These are phyloP conservation scores for Fundulus diaphanus DNA, from an alignment of 2,797 vertebrate genomes.

Conservation along the genomic window DNA sequence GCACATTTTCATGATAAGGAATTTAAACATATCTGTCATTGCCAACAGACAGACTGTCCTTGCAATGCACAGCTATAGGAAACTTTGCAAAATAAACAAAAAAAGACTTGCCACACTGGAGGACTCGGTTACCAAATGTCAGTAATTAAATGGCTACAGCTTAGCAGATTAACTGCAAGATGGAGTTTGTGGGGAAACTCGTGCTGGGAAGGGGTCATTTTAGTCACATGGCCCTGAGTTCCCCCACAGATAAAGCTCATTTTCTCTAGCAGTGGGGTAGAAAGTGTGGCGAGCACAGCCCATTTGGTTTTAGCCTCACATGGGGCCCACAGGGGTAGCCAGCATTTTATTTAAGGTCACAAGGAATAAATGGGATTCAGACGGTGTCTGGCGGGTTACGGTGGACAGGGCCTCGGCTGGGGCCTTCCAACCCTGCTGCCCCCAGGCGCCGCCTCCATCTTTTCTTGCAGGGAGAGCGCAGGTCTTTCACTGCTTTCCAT, in stretches of 20 bases:
- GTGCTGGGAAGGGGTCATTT: conserved; percentile 79
- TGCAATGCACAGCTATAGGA: conserved; percentile 48
- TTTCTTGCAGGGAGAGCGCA: conserved; percentile 63
- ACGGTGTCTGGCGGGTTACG: conserved; percentile 80
- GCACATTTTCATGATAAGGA: conserved; percentile 37
- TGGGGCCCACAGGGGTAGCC: conserved; percentile 83
- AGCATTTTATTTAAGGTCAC: conserved; percentile 88
- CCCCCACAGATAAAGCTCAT: conserved; percentile 84
- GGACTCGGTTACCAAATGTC: conserved; percentile 66
- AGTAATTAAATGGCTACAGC: conserved; percentile 84
- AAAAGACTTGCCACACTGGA: conserved; percentile 61
- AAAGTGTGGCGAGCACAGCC: conserved; percentile 78
- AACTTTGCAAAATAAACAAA: conserved; percentile 69
- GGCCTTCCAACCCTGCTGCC: conserved; percentile 75
- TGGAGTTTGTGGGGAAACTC: conserved; percentile 76
- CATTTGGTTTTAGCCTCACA: conserved; percentile 81
- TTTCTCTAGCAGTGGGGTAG: conserved; percentile 85
- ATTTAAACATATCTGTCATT: conserved; percentile 49
- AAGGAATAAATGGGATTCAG: conserved; percentile 84
- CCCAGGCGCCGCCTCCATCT: conserved; percentile 78
- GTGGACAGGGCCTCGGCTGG: conserved; percentile 76
- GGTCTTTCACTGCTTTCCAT: conserved; percentile 74
- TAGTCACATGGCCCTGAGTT: conserved; percentile 80
- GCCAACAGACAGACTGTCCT: conserved; percentile 49
- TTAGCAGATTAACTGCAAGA: conserved; percentile 80